Base-by-base conservation (phyloP, 2,888 invertebrate genomes). In the Atherix ibis region DNA sequence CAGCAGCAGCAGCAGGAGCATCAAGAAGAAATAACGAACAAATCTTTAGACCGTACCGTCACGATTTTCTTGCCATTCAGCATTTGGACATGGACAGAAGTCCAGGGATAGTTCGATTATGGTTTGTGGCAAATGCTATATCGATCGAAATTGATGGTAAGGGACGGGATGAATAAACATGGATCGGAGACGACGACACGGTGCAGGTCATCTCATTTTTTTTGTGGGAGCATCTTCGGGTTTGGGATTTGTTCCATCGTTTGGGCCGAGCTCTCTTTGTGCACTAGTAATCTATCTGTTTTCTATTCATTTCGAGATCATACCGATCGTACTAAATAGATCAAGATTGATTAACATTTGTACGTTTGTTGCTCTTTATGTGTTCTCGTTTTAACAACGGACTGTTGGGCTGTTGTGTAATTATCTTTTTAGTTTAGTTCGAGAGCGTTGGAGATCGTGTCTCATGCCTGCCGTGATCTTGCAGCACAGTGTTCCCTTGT, bases 321-420 rank as follows among this genome's bases (percentile, higher is more conserved):
- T 27, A 19, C 35, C 26, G 31, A 31, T 31, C 35, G 30, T 31
- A 32, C 37, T 40, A 40, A 40, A 35, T 36, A 40, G 40, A 40
- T 40, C 40, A 40, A 38, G 40, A 40, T 40, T 40, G 40, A 40
- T 40, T 40, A 40, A 38, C 34, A 27, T 26, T 36, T 31, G 16
- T 27, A 10, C 32, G 35, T 31, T 30, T 28, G 10, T 16, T 22
- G 22, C n/a, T 26, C 26, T 26, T 26, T 35, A 26, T 31, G 26
- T 35, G 30, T 13, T 29, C 18, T 30, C 22, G 35, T 31, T 31
- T 31, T 26, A 28, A 35, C 30, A 35, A 17, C 26, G 31, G 31
- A 31, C 18, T 24, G 34, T 19, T 28, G 29, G 25, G 25, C 25
- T 27, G 22, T 18, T 14, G 16, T 17, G 31, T 10, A 22, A 22